Percentiles rank a stretch among this genome's conserved stretches.
Conservation (phyloP, 2,113 vertebrate species). For the Nesogale talazaci region DNA sequence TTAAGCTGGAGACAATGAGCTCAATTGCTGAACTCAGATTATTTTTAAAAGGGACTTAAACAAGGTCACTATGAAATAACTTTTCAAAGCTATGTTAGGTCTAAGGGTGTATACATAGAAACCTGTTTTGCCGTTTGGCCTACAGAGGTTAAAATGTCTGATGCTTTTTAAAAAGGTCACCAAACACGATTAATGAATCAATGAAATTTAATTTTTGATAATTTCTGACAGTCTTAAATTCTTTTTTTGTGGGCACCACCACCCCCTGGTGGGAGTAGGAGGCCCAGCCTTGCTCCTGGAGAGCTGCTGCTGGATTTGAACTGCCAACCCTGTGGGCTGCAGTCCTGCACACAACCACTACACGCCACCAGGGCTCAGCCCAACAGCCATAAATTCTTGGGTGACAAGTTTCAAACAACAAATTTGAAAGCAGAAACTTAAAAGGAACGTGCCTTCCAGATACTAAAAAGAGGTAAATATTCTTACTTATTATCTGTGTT, state of each 20-base stretch:
- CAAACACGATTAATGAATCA: neutral
- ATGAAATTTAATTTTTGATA: neutral
- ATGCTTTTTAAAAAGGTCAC: neutral
- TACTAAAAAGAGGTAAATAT: neutral
- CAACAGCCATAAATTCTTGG: too few species aligned
- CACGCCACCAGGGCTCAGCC: too few species aligned
- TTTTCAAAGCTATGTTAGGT: neutral
- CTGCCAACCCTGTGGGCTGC: too few species aligned
- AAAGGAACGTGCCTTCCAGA: neutral
- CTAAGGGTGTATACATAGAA: neutral
- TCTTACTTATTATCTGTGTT: constrained; percentile 99
- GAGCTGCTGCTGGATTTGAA: too few species aligned
- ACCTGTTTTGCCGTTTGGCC: neutral
- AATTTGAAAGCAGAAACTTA: neutral
- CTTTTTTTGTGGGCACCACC: too few species aligned
- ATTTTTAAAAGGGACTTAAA: neutral
- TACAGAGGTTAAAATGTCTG: neutral
- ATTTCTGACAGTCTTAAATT: neutral
- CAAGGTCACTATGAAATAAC: neutral
- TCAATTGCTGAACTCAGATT: neutral
- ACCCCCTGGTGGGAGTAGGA: too few species aligned
- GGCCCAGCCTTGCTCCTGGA: too few species aligned
- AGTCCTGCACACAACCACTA: too few species aligned
- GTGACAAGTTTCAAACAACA: neutral
- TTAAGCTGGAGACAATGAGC: neutral